Evolutionary conservation across 2,113 vertebrate genomes (phyloP), one percentile per base, ranked within the genome.

Genomic region (Aspiorhynchus laticeps): DNA sequence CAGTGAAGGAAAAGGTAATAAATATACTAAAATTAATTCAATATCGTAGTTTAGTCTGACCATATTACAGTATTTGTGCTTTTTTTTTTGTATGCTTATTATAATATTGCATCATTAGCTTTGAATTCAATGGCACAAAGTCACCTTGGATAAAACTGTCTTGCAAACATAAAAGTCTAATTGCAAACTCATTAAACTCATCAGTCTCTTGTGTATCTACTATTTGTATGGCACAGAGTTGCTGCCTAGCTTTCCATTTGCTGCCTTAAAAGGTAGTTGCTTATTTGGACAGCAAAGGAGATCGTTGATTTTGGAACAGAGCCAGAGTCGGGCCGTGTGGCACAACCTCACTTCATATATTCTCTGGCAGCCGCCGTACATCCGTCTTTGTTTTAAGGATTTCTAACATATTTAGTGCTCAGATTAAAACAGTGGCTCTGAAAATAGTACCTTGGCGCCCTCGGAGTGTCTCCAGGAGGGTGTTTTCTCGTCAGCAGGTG

Each of bases 391-490:
- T 46, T 82, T 43, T 43, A 88, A 82, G 21, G 7, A 28, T n/a
- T 86, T 53, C 61, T 46, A 28, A 80, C 53, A 17, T n/a, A 83
- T 71, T 65, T 41, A 86, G 61, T 12, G 17, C 46, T 71, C 15
- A n/a, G 12, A 88, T 80, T 80, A 31, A 88, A 63, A 48, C 33
- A 43, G 33, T 28, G 46, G 76, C 31, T 88, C 51, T 83, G 65
- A 82, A 89, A 92, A 84, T 48, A 91, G 67, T 71, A 51, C 21
- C 31, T 6, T 67, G 14, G 15, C 38, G 21, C 36, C 36, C 61
- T 56, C 51, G 10, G 21, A 53, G 71, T 43, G 43, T 53, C 74
- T 73, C 67, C 82, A 69, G 63, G 26, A 69, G 43, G 74, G 84
- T n/a, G 82, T 4, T 38, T 51, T 28, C 84, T 19, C 26, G 43